Evolutionary conservation across 2,113 vertebrate species (phyloP).

Genomic region (Peromyscus maniculatus): DNA sequence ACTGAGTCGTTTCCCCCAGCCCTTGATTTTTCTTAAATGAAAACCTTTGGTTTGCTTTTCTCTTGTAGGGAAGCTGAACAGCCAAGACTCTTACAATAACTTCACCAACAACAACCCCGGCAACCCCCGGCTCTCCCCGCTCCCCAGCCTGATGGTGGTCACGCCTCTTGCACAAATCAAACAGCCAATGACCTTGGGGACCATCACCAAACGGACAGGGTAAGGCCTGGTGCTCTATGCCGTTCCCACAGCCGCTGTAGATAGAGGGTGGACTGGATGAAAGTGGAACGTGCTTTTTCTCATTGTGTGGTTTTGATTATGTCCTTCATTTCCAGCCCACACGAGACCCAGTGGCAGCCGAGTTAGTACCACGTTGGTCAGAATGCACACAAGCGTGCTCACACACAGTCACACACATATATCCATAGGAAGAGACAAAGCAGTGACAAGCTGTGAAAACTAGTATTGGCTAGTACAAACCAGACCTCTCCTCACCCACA

Average conservation of each 20-base stretch:
- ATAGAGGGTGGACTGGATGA: neutral
- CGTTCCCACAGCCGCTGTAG: neutral
- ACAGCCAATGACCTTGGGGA: slow-evolving; percentile 97
- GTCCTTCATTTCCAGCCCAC: slow-evolving; percentile 52
- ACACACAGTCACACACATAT: neutral
- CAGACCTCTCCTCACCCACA: slow-evolving; percentile 21
- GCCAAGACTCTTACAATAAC: slow-evolving; percentile 97
- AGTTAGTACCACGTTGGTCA: slow-evolving; percentile 35
- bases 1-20: neutral
- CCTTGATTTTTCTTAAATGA: slow-evolving; percentile 24
- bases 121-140: slow-evolving; percentile 95
- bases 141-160: slow-evolving; percentile 95
- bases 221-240: slow-evolving; percentile 85
- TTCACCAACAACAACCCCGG: slow-evolving; percentile 97
- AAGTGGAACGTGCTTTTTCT: slow-evolving; percentile 34
- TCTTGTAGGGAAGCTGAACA: slow-evolving; percentile 91
- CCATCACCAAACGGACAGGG: slow-evolving; percentile 98
- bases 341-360: slow-evolving; percentile 35
- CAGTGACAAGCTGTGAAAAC: slow-evolving; percentile 70
- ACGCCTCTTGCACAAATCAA: slow-evolving; percentile 98
- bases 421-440: slow-evolving; percentile 58
- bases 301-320: slow-evolving; percentile 59
- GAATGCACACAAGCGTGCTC: neutral
- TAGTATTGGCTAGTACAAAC: slow-evolving; percentile 71
- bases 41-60: slow-evolving; percentile 54